Percentiles rank a stretch among this genome's conserved stretches.
Conservation (phyloP, 2,797 vertebrate genomes). For the Gymnoscopelus braueri region DNA sequence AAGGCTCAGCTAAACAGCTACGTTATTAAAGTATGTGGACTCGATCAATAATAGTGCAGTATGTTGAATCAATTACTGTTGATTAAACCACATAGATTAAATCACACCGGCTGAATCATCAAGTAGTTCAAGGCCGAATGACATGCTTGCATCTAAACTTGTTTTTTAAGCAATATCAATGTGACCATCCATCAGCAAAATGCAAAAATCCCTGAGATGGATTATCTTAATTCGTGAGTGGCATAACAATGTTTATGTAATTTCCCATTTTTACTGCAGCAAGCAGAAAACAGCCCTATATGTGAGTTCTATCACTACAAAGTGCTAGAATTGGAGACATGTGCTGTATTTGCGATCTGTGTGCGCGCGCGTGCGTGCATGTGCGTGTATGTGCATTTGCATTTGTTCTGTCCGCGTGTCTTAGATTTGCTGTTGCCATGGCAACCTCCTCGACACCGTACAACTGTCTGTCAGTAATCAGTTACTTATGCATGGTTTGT, state of each 20-base stretch:
- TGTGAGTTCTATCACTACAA: slow-evolving; percentile 9
- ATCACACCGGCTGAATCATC: slow-evolving; percentile 14
- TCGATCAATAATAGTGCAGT: not conserved
- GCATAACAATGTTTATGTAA: slow-evolving; percentile 25
- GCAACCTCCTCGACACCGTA: slow-evolving; percentile 38
- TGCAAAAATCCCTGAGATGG: slow-evolving; percentile 21
- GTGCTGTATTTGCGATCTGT: not conserved
- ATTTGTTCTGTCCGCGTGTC: not conserved
- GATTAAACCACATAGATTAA: slow-evolving; percentile 2
- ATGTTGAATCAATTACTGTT: not conserved
- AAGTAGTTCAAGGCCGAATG: slow-evolving; percentile 15
- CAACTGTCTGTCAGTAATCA: slow-evolving; percentile 22
- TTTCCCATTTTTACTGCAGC: not conserved
- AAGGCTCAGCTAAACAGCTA: slow-evolving; percentile 25
- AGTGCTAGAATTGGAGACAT: not conserved
- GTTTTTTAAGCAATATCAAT: slow-evolving; percentile 33
- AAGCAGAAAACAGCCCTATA: not conserved
- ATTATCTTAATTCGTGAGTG: slow-evolving; percentile 27
- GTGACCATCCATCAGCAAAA: slow-evolving; percentile 38
- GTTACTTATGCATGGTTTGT: slow-evolving; percentile 3
- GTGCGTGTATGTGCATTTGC: not conserved
- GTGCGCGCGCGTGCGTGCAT: slow-evolving; percentile 10
- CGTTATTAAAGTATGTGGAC: slow-evolving; percentile 13
- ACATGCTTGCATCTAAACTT: slow-evolving; percentile 15
- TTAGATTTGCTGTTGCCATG: slow-evolving; percentile 54